Evolutionary conservation across 2,888 invertebrate genomes (phyloP).

Genomic region (Spodoptera picta): DNA sequence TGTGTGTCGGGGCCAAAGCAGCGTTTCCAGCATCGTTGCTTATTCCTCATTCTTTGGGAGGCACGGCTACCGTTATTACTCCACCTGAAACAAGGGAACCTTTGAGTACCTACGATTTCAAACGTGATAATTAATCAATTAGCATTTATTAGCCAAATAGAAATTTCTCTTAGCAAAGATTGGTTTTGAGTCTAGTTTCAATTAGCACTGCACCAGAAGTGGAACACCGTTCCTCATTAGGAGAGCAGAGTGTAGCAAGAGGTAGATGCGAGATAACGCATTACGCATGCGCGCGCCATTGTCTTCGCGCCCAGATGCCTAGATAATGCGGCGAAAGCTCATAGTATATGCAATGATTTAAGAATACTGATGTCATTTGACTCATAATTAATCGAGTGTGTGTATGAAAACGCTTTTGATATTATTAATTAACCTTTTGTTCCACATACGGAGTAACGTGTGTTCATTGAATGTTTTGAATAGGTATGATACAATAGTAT

Average conservation of each 20-base stretch:
- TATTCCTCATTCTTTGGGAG: conserved; percentile 87
- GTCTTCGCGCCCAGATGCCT: conserved; percentile 79
- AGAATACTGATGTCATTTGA: conserved; percentile 70
- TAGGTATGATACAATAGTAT: neutral
- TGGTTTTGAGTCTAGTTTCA: conserved; percentile 65
- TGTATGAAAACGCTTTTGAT: conserved; percentile 16
- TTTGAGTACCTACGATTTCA: conserved; percentile 37
- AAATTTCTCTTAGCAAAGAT: conserved; percentile 64
- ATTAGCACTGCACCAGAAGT: conserved; percentile 79
- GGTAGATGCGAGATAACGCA: conserved; percentile 85
- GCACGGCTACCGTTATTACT: conserved; percentile 68
- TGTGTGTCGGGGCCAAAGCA: conserved; percentile 77
- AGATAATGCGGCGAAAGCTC: conserved; percentile 78
- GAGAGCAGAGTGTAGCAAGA: conserved; percentile 84
- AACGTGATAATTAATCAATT: conserved; percentile 64
- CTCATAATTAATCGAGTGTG: conserved; percentile 35
- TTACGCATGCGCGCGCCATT: conserved; percentile 86
- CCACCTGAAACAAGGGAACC: conserved; percentile 71
- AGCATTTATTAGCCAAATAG: conserved; percentile 69
- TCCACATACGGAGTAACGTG: neutral
- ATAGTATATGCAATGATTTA: conserved; percentile 67
- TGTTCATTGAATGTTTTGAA: neutral
- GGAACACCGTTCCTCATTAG: conserved; percentile 84
- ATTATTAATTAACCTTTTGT: conserved; percentile 22
- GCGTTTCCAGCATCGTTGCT: conserved; percentile 80